phyloP scores from a whole-genome alignment of 2,797 vertebrate species.

The Megalops cyprinoides region DNA sequence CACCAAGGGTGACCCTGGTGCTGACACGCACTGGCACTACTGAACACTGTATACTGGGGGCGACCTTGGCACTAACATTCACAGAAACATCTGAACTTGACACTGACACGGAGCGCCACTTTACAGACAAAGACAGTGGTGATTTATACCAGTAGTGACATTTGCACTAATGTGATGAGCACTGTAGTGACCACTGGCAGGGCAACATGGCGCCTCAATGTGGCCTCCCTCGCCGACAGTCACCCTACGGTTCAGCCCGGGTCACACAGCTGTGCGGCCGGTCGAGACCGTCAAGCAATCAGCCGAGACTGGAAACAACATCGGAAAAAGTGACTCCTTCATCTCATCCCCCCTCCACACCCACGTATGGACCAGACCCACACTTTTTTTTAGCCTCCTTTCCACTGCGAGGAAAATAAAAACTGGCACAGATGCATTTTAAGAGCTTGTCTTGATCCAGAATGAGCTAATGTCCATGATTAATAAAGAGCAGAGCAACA shows the following conservation, averaged over 20 bases:
- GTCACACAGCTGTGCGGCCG: conserved; percentile 62
- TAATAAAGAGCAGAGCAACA: conserved; percentile 62
- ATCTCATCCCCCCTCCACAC: conserved; percentile 46
- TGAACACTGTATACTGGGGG: background rate
- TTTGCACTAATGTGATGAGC: conserved; percentile 49
- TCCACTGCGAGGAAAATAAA: conserved; percentile 32
- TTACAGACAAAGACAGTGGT: conserved; percentile 54
- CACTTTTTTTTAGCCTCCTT: conserved; percentile 39
- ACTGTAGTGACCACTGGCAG: conserved; percentile 50
- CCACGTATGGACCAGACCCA: conserved; percentile 54
- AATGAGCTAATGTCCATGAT: conserved; percentile 64
- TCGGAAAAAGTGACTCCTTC: conserved; percentile 56
- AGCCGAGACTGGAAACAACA: conserved; percentile 49
- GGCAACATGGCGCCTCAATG: conserved; percentile 55
- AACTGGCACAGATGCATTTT: conserved; percentile 43
- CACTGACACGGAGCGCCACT: conserved; percentile 41
- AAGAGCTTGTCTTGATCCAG: conserved; percentile 47
- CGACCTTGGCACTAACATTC: background rate
- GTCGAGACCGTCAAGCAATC: conserved; percentile 66
- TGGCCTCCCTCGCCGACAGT: conserved; percentile 52
- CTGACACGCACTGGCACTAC: background rate
- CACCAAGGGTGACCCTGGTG: background rate
- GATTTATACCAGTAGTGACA: too few species aligned
- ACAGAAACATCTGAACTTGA: background rate
- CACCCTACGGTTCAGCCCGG: conserved; percentile 60